Evolutionary conservation across 2,113 vertebrate species (phyloP).

Genomic region (Lipophrys pholis): DNA sequence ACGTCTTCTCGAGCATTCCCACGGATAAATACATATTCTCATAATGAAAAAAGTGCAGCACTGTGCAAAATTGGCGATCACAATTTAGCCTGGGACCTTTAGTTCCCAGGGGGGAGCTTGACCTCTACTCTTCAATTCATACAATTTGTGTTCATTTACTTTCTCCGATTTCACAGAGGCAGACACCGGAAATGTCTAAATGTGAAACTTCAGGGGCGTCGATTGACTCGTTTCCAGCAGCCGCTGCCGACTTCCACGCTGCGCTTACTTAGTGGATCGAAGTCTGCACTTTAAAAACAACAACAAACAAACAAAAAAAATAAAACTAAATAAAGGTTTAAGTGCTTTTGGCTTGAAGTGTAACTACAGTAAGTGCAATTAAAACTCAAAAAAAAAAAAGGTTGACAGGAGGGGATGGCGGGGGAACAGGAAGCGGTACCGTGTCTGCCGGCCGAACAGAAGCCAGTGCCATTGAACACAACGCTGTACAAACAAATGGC

Average conservation of each 20-base stretch:
- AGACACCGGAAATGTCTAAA: conserved; percentile 49
- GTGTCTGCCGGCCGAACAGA: conserved; percentile 71
- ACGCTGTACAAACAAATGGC: conserved; percentile 71
- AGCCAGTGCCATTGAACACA: conserved; percentile 59
- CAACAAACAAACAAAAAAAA: conserved; percentile 37
- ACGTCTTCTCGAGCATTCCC: conserved; percentile 57
- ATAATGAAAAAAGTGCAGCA: conserved; percentile 92
- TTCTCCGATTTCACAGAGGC: conserved; percentile 76
- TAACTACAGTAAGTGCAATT: conserved; percentile 84
- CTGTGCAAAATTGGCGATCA: conserved; percentile 95
- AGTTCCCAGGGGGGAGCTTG: conserved; percentile 88
- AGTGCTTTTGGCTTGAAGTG: conserved; percentile 84
- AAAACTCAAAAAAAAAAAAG: conserved; percentile 65
- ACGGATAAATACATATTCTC: conserved; percentile 85
- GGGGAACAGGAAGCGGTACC: conserved; percentile 74
- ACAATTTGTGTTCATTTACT: conserved; percentile 74
- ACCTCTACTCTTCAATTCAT: conserved; percentile 78
- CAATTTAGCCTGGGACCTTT: conserved; percentile 96
- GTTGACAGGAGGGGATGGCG: conserved; percentile 22
- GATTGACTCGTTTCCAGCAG: conserved; percentile 60
- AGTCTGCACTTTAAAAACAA: conserved; percentile 59
- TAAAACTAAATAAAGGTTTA: conserved; percentile 64
- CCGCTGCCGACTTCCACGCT: conserved; percentile 39
- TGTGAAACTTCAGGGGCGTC: conserved; percentile 47
- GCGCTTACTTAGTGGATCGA: conserved; percentile 41